A percentile compares a stretch with the other conserved stretches of the same genome.
Conservation (phyloP, 2,113 vertebrate genomes). For the Falco punctatus region DNA sequence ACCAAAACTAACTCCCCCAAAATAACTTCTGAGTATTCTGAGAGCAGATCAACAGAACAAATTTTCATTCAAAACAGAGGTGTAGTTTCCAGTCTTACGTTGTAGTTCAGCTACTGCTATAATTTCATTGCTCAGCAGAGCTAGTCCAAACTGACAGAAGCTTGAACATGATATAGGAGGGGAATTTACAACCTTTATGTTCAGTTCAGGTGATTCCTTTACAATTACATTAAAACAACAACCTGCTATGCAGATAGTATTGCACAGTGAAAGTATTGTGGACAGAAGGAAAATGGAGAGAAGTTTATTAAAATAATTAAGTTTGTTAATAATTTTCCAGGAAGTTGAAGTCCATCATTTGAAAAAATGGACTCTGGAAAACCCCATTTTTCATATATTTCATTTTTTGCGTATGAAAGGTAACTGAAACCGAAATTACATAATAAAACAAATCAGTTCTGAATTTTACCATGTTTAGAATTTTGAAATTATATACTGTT, state of each 20-base stretch:
- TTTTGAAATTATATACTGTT: not conserved
- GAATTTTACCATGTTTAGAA: not conserved
- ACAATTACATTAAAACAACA: not conserved
- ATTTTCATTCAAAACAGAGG: not conserved
- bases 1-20: not conserved
- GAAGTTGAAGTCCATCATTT: not conserved
- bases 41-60: not conserved
- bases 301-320: not conserved
- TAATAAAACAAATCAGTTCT: not conserved
- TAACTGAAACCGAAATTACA: not conserved
- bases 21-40: not conserved
- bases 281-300: not conserved
- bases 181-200: not conserved
- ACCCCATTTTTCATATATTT: not conserved
- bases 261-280: not conserved
- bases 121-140: not conserved
- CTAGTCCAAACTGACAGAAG: not conserved
- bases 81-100: not conserved
- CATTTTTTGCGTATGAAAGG: not conserved
- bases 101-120: not conserved
- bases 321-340: not conserved
- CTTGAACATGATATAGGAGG: not conserved
- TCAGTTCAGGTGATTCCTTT: not conserved
- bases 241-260: not conserved
- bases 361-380: not conserved